Base-by-base conservation (phyloP, 2,888 invertebrate species). In the Tipula helvola region DNA sequence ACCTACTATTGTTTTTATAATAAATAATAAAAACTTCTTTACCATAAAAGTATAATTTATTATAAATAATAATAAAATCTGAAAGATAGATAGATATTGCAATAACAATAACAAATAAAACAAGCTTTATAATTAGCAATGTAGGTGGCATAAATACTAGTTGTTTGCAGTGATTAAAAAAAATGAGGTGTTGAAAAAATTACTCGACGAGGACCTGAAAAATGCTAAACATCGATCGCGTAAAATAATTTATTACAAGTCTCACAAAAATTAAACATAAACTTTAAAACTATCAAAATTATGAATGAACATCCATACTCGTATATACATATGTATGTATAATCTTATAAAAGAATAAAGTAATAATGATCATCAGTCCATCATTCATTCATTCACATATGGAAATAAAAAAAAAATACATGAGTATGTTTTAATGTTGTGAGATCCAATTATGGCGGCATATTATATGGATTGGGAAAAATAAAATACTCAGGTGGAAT, bases 1-100 rank as follows among this genome's bases (percentile, higher is more conserved):
- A 71, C 71, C 71, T 71, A 71, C 71, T 71, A 71, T 71, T 71
- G 71, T 71, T 71, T 71, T 71, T 71, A 71, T 71, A 71, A 71
- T 71, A 71, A 71, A 71, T 71, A 71, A 71, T 71, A 71, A 18
- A 52, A 28, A 71, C 28, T 71, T 71, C 71, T 71, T 71, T 71
- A 28, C 71, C 71, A 71, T 71, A 71, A 71, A 71, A 71, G 71
- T 71, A 71, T 12, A 71, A 71, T 71, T 71, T 71, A 28, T 71
- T 71, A 71, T 71, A 71, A 71, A 71, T 71, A 71, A 71, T 71
- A 18, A 71, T 71, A 18, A 28, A 71, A 57, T 57, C n/a, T 18
- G 5, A 71, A 12, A 28, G 18, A 71, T 71, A 71, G 8, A 71
- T 71, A 28, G 0, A 44, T 28, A 44, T 44, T 10, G 16, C 52